Evolutionary conservation across 2,888 invertebrate genomes (phyloP).

Genomic region (Emmelina monodactyla): DNA sequence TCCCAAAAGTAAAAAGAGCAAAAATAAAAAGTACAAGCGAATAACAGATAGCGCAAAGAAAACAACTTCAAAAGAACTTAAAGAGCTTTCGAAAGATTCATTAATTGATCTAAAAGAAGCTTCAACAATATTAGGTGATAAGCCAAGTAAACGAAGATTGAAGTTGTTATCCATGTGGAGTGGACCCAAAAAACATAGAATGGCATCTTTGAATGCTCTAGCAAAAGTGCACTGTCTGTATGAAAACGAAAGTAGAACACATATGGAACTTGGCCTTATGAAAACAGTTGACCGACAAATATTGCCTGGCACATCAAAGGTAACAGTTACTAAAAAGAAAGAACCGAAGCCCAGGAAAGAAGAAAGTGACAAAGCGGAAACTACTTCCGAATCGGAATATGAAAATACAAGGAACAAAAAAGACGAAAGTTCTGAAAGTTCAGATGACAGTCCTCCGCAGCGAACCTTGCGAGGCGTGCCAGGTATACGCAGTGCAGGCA

Average conservation of each 20-base stretch:
- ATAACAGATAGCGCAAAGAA: constrained; percentile 45
- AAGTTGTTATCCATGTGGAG: constrained; percentile 75
- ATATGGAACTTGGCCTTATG: constrained; percentile 68
- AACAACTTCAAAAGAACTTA: constrained; percentile 45
- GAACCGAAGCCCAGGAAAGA: constrained; percentile 43
- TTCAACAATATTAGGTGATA: constrained; percentile 36
- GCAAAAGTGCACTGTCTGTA: constrained; percentile 92
- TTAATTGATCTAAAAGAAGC: constrained; percentile 50
- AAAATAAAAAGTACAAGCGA: constrained; percentile 49
- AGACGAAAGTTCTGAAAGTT: constrained; percentile 52
- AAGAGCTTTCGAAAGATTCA: constrained; percentile 55
- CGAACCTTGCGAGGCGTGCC: constrained; percentile 75
- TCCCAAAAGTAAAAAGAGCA: constrained; percentile 39
- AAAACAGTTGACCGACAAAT: constrained; percentile 51
- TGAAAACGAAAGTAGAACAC: constrained; percentile 84
- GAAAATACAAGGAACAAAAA: constrained; percentile 48
- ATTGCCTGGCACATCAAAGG: constrained; percentile 61
- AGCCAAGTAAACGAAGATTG: constrained; percentile 58
- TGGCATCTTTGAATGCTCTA: constrained; percentile 87
- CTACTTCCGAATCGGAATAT: constrained; percentile 58
- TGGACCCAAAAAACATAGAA: constrained; percentile 83
- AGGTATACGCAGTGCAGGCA: constrained; percentile 78
- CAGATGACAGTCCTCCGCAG: constrained; percentile 62
- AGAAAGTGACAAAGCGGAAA: constrained; percentile 51
- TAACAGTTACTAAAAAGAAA: constrained; percentile 46